Base-by-base conservation (phyloP, 2,113 vertebrate species). In the Columba livia region DNA sequence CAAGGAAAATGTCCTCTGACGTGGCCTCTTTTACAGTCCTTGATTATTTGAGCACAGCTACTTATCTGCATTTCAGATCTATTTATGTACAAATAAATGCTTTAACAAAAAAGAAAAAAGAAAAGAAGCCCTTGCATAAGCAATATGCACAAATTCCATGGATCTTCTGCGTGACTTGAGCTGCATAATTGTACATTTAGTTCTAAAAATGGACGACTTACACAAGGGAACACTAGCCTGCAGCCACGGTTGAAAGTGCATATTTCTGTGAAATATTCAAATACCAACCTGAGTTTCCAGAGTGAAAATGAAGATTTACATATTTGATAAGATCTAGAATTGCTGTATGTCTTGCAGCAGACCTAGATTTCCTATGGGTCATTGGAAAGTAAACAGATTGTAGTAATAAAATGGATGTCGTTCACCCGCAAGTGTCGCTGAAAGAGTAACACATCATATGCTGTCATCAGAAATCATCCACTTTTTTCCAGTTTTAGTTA, bases 181-280 rank as follows among this genome's bases (percentile, higher is more conserved):
- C 89, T 87, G 85, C 64, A 56, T 94, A 93, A 94, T 75, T 90
- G 92, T 89, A 92, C 88, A 94, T 93, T 90, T 94, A 85, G 89
- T 96, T 97, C 96, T 96, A 97, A 97, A 97, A 97, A 91, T 97
- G 87, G 79, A 83, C 94, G 87, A 15, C 78, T 95, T 96, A 89
- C 85, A 91, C 92, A 94, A 93, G 82, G 85, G 93, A 96, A 56
- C 72, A 34, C 58, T 95, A 94, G 87, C 95, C 96, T 93, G 82
- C 71, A 95, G 96, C 93, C 90, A 80, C 77, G 31, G 60, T 53
- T 94, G 62, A 85, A 88, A 95, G 87, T 61, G 79, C 91, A 53
- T 83, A n/a, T 86, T 91, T 90, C 82, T 93, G 87, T 94, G 87
- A 96, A 97, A 93, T 93, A 69, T 65, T 91, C 69, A 81, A 82